These are phyloP conservation scores for Dolichoris vasculosae DNA, from an alignment of 1,140 invertebrate genomes.

Conservation along the genomic window DNA sequence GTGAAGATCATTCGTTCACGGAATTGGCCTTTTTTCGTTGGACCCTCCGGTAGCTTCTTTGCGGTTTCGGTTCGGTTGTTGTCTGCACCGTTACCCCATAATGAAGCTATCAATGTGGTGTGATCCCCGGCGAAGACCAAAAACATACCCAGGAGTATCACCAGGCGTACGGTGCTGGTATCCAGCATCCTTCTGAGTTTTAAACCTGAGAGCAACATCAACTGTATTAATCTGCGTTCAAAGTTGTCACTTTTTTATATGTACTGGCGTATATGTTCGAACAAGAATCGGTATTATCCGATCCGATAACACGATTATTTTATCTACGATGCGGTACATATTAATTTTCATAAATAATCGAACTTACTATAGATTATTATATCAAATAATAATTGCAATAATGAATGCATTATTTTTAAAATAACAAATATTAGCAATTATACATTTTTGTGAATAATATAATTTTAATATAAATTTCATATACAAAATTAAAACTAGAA, in stretches of 20 bases:
- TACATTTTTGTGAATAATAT: no score
- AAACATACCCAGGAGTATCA: slow-evolving; percentile 72
- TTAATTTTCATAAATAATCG: no score
- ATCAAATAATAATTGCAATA: no score
- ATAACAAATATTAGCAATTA: no score
- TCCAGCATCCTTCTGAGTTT: slow-evolving; percentile 59
- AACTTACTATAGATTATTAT: no score
- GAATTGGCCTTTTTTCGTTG: slow-evolving; percentile 52
- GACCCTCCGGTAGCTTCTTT: slow-evolving; percentile 55
- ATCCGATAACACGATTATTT: background rate
- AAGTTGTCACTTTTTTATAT: background rate
- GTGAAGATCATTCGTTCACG: slow-evolving; percentile 51
- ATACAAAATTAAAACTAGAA: no score
- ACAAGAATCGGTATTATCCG: background rate
- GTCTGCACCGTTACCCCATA: slow-evolving; percentile 62
- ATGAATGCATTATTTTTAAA: no score
- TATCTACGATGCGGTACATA: background rate
- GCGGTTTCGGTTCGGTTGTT: slow-evolving; percentile 35
- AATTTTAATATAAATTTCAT: no score
- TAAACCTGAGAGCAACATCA: background rate
- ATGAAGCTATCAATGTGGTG: slow-evolving; percentile 63
- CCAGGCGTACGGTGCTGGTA: slow-evolving; percentile 69
- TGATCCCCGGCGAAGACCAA: slow-evolving; percentile 72
- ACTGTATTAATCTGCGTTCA: slow-evolving; percentile 26
- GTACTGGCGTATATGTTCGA: background rate